These are phyloP conservation scores for Nyctibius bracteatus DNA, from an alignment of 2,113 vertebrate genomes.

Conservation along the genomic window DNA sequence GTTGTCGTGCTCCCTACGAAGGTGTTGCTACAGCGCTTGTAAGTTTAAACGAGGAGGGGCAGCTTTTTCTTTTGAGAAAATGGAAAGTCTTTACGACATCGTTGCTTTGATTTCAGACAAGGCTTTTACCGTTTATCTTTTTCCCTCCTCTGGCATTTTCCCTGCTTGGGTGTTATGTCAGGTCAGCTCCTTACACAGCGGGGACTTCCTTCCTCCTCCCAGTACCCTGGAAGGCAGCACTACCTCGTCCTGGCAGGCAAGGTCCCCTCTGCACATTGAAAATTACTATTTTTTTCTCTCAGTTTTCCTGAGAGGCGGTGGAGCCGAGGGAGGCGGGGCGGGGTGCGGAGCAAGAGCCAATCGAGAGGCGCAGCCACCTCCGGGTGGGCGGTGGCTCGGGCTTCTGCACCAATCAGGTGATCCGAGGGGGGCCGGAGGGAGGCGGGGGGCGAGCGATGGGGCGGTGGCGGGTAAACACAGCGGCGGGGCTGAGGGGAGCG, in stretches of 20 bases:
- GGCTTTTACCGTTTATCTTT: background rate
- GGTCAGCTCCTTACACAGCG: background rate
- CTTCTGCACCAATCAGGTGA: too few relatives aligned
- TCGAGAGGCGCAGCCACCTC: too few relatives aligned
- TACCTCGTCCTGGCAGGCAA: fast-evolving
- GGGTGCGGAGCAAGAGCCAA: too few relatives aligned
- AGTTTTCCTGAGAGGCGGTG: too few relatives aligned
- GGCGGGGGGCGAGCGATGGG: too few relatives aligned
- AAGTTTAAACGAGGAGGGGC: fast-evolving
- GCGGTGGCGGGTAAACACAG: background rate
- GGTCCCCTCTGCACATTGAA: background rate
- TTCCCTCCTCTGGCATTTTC: background rate
- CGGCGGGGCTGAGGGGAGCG: too few relatives aligned
- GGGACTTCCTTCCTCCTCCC: background rate
- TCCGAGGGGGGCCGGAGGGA: too few relatives aligned
- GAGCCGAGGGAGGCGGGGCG: too few relatives aligned
- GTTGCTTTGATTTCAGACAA: background rate
- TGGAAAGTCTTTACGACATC: fast-evolving
- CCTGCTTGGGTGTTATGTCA: background rate
- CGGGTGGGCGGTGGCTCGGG: too few relatives aligned
- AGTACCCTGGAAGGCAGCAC: background rate
- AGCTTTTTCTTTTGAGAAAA: background rate
- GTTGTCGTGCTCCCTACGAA: background rate
- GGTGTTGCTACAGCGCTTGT: fast-evolving
- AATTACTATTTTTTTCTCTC: too few relatives aligned